phyloP scores from a whole-genome alignment of 2,113 vertebrate genomes.

The Poeciliopsis prolifica region DNA sequence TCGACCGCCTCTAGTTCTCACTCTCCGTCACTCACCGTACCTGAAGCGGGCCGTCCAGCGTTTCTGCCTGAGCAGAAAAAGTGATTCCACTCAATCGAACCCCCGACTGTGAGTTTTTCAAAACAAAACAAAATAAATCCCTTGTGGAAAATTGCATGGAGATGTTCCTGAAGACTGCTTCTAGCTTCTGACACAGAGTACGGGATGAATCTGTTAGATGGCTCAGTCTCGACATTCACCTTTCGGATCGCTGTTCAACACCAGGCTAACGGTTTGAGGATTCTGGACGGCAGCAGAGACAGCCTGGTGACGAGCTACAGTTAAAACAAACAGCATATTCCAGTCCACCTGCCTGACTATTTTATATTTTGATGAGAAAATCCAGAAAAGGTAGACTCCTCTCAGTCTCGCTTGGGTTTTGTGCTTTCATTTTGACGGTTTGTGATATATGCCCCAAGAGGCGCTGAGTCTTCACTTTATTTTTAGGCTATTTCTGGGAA shows the following conservation, averaged over 20 bases:
- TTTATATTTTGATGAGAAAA: conserved; percentile 35
- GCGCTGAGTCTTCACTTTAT: conserved; percentile 30
- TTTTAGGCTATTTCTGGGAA: conserved; percentile 46
- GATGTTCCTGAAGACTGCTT: not conserved
- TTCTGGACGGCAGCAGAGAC: conserved; percentile 16
- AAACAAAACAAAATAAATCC: not conserved
- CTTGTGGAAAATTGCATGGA: not conserved
- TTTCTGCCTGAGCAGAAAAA: too few species aligned
- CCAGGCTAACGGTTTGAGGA: conserved; percentile 18
- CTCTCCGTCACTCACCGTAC: not conserved
- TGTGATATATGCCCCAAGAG: conserved; percentile 27
- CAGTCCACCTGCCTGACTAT: conserved; percentile 20
- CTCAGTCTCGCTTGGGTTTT: not conserved
- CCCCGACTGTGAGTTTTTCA: not conserved
- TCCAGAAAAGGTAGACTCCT: conserved; percentile 23
- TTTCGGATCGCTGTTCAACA: conserved; percentile 15
- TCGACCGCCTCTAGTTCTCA: conserved; percentile 90
- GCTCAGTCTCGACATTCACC: too few species aligned
- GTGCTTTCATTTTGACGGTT: not conserved
- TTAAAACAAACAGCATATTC: conserved; percentile 12
- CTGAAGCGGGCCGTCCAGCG: too few species aligned
- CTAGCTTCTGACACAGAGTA: too few species aligned
- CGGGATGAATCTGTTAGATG: too few species aligned
- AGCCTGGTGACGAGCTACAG: conserved; percentile 10
- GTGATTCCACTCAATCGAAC: not conserved